A percentile compares a stretch with the other conserved stretches of the same genome.
phyloP scores from a whole-genome alignment of 2,797 vertebrate species.

The Champsocephalus gunnari region DNA sequence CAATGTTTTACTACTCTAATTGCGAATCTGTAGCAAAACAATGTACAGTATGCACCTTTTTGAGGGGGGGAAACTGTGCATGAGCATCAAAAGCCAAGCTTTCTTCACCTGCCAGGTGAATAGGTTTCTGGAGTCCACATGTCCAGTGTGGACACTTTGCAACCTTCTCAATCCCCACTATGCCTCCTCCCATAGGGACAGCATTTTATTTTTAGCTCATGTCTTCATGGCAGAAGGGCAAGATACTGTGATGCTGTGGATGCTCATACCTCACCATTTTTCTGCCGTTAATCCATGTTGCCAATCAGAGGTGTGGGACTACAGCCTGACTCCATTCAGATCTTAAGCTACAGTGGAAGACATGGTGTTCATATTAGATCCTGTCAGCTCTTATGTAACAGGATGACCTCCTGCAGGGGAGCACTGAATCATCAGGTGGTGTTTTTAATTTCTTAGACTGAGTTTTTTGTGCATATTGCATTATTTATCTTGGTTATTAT shows the following conservation, averaged over 20 bases:
- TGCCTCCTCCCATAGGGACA: conserved; percentile 58
- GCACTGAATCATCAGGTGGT: conserved; percentile 10
- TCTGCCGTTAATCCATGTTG: conserved; percentile 67
- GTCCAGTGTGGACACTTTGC: conserved; percentile 54
- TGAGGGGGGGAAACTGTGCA: not conserved
- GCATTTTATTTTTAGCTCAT: conserved; percentile 82
- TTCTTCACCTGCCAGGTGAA: conserved; percentile 59
- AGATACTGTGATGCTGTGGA: conserved; percentile 70
- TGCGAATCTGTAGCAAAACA: no score
- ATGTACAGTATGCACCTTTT: conserved; percentile 1
- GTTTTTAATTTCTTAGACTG: conserved; percentile 20
- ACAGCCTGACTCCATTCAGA: conserved; percentile 15
- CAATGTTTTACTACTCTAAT: not conserved
- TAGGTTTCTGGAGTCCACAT: conserved; percentile 12
- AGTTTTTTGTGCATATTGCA: conserved; percentile 19
- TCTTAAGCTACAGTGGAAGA: conserved; percentile 42
- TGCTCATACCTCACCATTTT: conserved; percentile 61
- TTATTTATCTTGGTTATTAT: not conserved
- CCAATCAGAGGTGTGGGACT: conserved; percentile 62
- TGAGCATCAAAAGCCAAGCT: conserved; percentile 36
- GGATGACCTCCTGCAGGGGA: conserved; percentile 25
- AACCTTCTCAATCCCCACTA: conserved; percentile 52
- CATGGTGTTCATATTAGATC: conserved; percentile 39
- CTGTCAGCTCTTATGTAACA: conserved; percentile 47
- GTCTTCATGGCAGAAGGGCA: conserved; percentile 78